These are phyloP conservation scores for Loripinus fragilis DNA, from an alignment of 2,888 invertebrate genomes.

Conservation along the genomic window DNA sequence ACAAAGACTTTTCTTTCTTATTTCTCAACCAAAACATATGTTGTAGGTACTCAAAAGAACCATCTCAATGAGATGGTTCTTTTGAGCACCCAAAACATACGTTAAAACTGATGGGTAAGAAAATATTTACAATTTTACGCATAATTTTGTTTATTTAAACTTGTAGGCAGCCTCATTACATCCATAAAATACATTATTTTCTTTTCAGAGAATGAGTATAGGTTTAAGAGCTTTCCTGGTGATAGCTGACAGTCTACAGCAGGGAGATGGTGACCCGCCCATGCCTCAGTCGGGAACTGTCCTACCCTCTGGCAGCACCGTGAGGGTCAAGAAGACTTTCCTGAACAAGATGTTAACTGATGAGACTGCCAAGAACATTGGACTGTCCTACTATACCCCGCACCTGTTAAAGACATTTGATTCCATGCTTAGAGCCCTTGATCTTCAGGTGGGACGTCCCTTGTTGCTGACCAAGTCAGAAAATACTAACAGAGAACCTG, in stretches of 20 bases:
- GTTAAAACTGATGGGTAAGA: no score
- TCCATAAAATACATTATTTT: no score
- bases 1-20: no score
- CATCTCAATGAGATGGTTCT: no score
- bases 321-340: constrained; percentile 97
- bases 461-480: constrained; percentile 98
- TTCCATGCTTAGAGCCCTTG: constrained; percentile 96
- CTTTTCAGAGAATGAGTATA: constrained; percentile 98
- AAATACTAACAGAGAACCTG: constrained; percentile 92
- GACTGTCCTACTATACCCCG: constrained; percentile 98
- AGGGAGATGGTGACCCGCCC: constrained; percentile 99
- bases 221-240: constrained; percentile 98
- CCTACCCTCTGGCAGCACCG: constrained; percentile 96
- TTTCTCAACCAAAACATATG: no score
- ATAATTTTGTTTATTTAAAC: no score
- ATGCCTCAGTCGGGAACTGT: constrained; percentile 99
- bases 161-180: no score
- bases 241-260: constrained; percentile 98
- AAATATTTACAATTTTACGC: no score
- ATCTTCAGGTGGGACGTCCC: constrained; percentile 98
- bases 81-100: no score
- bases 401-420: constrained; percentile 97
- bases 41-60: no score
- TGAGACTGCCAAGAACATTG: constrained; percentile 97
- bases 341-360: constrained; percentile 93